Evolutionary conservation across 2,113 vertebrate genomes (phyloP).

Genomic region (Corythaixoides concolor): DNA sequence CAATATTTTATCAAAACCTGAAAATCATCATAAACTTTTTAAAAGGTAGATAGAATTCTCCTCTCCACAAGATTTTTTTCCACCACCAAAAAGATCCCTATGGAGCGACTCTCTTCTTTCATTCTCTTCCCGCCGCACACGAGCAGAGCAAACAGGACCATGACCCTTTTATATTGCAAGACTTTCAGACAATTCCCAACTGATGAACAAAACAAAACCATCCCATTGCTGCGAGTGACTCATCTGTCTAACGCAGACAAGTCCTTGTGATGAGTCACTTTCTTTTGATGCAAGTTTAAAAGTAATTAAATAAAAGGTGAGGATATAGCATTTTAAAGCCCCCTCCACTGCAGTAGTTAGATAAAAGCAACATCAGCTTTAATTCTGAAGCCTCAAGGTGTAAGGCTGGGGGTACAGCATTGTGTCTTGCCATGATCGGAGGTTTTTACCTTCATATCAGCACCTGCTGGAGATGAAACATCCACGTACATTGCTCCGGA

Average conservation of each 20-base stretch:
- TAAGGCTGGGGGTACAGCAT: not conserved
- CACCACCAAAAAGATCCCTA: not conserved
- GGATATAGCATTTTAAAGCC: not conserved
- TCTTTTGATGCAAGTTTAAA: conserved; percentile 12
- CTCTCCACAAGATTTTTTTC: not conserved
- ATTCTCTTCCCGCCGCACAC: not conserved
- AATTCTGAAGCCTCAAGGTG: not conserved
- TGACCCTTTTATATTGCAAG: not conserved
- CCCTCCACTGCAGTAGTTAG: not conserved
- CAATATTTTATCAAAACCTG: not conserved
- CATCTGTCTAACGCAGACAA: not conserved
- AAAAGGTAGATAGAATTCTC: not conserved
- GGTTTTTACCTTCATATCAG: not conserved
- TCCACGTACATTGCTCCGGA: not conserved
- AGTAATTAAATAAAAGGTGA: conserved; percentile 17
- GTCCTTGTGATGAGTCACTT: conserved; percentile 21
- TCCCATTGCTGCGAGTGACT: not conserved
- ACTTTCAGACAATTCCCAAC: not conserved
- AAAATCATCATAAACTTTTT: not conserved
- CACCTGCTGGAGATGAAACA: not conserved
- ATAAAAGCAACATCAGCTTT: not conserved
- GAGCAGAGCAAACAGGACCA: not conserved
- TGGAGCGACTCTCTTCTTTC: not conserved
- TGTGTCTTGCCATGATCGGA: not conserved
- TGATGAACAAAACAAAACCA: not conserved